Evolutionary conservation across 2,797 vertebrate species (phyloP).

Genomic region (Platalea minor): DNA sequence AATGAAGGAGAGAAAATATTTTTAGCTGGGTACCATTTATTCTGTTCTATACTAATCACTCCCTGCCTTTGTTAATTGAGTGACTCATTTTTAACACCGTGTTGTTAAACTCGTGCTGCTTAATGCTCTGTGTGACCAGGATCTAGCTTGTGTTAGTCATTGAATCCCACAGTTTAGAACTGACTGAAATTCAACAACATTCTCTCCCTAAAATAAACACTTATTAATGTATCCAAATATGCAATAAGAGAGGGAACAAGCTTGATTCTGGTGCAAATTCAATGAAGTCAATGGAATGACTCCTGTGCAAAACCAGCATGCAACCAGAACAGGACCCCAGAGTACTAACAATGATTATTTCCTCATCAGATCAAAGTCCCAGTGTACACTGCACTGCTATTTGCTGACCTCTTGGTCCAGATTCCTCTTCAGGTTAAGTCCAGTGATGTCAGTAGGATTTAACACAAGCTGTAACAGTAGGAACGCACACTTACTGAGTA

Average conservation of each 20-base stretch:
- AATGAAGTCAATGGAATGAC: background rate
- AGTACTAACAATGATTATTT: background rate
- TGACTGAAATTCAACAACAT: background rate
- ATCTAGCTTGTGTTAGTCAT: slow-evolving; percentile 6
- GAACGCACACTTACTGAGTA: background rate
- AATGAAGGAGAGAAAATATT: background rate
- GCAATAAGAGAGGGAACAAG: background rate
- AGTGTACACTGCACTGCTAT: background rate
- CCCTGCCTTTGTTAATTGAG: slow-evolving; percentile 11
- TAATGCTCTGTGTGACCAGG: background rate
- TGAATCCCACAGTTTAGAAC: background rate
- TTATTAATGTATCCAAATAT: background rate
- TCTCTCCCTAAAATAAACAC: slow-evolving; percentile 5
- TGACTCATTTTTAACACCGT: slow-evolving; percentile 43
- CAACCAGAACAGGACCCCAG: background rate
- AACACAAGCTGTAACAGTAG: background rate
- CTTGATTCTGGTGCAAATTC: background rate
- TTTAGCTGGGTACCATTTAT: slow-evolving; percentile 20
- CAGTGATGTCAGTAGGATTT: background rate
- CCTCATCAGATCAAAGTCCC: background rate
- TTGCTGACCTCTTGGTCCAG: background rate
- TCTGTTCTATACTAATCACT: slow-evolving; percentile 3
- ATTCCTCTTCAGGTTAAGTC: background rate
- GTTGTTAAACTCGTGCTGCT: slow-evolving; percentile 19
- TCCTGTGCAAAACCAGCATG: background rate